Base-by-base conservation (phyloP, 2,113 vertebrate species). In the Ochotona curzoniae region DNA sequence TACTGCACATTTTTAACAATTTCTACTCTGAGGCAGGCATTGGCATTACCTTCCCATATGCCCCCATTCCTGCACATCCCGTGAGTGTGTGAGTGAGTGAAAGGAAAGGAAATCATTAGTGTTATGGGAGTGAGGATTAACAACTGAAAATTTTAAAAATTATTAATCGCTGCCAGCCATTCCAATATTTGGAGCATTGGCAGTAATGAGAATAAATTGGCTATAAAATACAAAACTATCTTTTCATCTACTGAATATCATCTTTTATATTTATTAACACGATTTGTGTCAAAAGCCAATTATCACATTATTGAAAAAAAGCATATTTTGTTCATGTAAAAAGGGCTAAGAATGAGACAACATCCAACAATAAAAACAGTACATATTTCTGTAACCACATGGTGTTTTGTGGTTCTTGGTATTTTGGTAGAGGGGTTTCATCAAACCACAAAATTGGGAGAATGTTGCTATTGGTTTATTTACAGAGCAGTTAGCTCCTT, bases 241-340 rank as follows among this genome's bases (percentile, higher is more conserved):
- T 78, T 73, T 69, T 76, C 30, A 67, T 64, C 28, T 38, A 83
- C 67, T 93, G 94, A 95, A 95, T 96, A 66, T 83, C 91, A 70
- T 83, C 83, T 95, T 95, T 97, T 96, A 93, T 69, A 93, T 95
- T 63, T 90, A 92, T 90, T 96, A 94, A 92, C 81, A 90, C 93
- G 94, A 90, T 44, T 90, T 70, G 81, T 96, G 92, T 86, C 85
- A 89, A 95, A 95, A 94, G 80, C 57, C 83, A 96, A 79, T 90
- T 78, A 91, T 44, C 87, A 14, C 26, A 83, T 76, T 75, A 57
- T 73, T 80, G 47, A 30, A 82, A 84, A 84, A 89, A 89, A 93
- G 73, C 7, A 25, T 30, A 90, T 78, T 49, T 76, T 89, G 21
- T 32, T 79, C 86, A 35, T 67, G 64, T 15, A 83, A 89, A 44